These are phyloP conservation scores for Tretioscincus oriximinensis DNA, from an alignment of 2,113 vertebrate species.

Conservation along the genomic window DNA sequence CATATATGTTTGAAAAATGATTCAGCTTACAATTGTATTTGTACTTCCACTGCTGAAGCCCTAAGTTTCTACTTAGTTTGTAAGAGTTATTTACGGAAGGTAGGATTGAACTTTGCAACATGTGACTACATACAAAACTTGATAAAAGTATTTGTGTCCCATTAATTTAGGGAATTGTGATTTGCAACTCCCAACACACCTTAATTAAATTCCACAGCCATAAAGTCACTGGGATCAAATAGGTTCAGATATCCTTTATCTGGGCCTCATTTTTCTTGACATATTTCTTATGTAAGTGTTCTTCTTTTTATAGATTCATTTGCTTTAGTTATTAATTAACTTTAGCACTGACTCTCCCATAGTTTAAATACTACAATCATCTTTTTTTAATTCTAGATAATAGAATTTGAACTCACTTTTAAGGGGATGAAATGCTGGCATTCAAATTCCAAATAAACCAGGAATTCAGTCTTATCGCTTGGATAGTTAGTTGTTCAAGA, in stretches of 20 bases:
- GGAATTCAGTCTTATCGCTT: conserved; percentile 6
- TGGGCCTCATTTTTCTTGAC: conserved; percentile 49
- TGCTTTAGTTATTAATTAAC: conserved; percentile 82
- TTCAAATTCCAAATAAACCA: neutral
- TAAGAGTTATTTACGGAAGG: conserved; percentile 65
- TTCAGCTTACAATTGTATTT: conserved; percentile 18
- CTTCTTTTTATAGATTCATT: conserved; percentile 77
- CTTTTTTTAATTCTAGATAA: conserved; percentile 41
- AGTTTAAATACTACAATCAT: conserved; percentile 52
- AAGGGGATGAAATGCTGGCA: conserved; percentile 18
- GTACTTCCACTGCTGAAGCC: conserved; percentile 22
- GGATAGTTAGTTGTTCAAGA: conserved; percentile 3
- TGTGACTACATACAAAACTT: conserved; percentile 60
- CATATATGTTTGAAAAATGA: conserved; percentile 35
- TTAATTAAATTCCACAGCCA: conserved; percentile 82
- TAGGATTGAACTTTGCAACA: conserved; percentile 68
- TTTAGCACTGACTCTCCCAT: conserved; percentile 59
- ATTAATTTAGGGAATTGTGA: conserved; percentile 79
- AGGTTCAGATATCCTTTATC: conserved; percentile 74
- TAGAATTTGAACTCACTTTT: conserved; percentile 30
- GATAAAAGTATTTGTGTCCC: conserved; percentile 70
- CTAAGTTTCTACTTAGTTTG: conserved; percentile 20
- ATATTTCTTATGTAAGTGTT: conserved; percentile 69
- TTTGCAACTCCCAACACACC: conserved; percentile 76
- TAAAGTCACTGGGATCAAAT: conserved; percentile 76